A percentile compares a stretch with the other conserved stretches of the same genome.
Conservation (phyloP, 2,888 invertebrate species). For the Anthrax anthrax region DNA sequence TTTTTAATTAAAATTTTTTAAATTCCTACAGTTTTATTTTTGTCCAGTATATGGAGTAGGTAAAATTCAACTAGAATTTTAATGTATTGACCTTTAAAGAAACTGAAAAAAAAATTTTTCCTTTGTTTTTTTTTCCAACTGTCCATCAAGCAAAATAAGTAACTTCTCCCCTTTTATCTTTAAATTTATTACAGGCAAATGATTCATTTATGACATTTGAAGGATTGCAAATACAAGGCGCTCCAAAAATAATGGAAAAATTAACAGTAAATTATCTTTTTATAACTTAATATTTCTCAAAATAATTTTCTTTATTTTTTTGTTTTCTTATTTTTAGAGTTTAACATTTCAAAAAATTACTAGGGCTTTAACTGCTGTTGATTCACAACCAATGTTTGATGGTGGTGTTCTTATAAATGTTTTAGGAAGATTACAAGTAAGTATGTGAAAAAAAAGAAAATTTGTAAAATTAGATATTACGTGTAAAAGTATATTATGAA, state of each 20-base stretch:
- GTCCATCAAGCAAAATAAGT: too few relatives aligned
- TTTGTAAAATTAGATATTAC: not conserved
- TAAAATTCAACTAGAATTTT: too few relatives aligned
- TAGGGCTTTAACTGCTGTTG: slow-evolving; percentile 81
- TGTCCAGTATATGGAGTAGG: too few relatives aligned
- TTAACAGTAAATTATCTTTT: slow-evolving; percentile 50
- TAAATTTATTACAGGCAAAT: slow-evolving; percentile 56
- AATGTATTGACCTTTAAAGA: too few relatives aligned
- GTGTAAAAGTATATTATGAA: too few relatives aligned
- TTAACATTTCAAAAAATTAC: slow-evolving; percentile 87
- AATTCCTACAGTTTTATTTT: too few relatives aligned
- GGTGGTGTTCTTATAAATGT: slow-evolving; percentile 94
- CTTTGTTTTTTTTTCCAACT: too few relatives aligned
- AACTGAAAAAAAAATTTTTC: too few relatives aligned
- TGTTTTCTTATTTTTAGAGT: slow-evolving; percentile 46
- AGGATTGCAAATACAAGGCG: slow-evolving; percentile 83
- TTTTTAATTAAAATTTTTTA: too few relatives aligned
- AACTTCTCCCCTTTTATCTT: too few relatives aligned
- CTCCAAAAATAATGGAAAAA: slow-evolving; percentile 90
- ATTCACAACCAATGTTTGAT: slow-evolving; percentile 96
- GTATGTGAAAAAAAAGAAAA: slow-evolving; percentile 14
- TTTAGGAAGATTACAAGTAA: slow-evolving; percentile 88
- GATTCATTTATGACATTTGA: slow-evolving; percentile 94
- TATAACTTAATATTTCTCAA: not conserved
- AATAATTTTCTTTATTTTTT: not conserved